Conservation (phyloP, 2,888 invertebrate genomes). For the Trissolcus brochymenae region DNA sequence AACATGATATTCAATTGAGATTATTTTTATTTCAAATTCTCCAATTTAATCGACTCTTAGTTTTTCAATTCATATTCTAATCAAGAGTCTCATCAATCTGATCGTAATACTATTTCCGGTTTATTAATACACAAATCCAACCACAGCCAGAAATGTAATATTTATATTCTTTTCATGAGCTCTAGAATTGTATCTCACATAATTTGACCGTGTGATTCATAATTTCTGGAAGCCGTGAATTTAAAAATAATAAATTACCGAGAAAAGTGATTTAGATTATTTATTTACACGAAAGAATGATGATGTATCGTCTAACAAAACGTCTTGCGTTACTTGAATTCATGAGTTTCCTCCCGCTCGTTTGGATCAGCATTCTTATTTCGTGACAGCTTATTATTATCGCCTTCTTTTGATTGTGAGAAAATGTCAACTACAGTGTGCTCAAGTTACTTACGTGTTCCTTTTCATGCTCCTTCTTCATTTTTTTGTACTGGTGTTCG, state of each 20-base stretch:
- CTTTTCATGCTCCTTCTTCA: constrained; percentile 89
- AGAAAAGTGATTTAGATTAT: constrained; percentile 1
- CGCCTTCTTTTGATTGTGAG: constrained; percentile 46
- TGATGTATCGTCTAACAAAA: background rate
- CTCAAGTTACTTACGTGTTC: constrained; percentile 83
- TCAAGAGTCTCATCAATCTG: background rate
- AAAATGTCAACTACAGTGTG: constrained; percentile 25
- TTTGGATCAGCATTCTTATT: constrained; percentile 17
- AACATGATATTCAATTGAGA: too few relatives aligned
- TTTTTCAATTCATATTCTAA: too few relatives aligned
- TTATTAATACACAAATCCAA: too few relatives aligned
- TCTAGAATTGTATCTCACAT: too few relatives aligned
- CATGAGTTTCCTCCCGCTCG: constrained; percentile 6
- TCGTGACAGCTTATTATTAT: constrained; percentile 39
- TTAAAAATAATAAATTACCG: too few relatives aligned
- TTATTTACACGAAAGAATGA: background rate
- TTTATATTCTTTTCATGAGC: too few relatives aligned
- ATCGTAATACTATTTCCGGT: too few relatives aligned
- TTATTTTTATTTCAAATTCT: too few relatives aligned
- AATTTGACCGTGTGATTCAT: too few relatives aligned
- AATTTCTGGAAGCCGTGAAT: too few relatives aligned
- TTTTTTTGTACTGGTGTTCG: constrained; percentile 78
- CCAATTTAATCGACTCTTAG: too few relatives aligned
- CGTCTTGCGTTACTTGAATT: constrained; percentile 1
- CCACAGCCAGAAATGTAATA: too few relatives aligned